Conservation (phyloP, 2,113 vertebrate species). For the Piprites chloris region DNA sequence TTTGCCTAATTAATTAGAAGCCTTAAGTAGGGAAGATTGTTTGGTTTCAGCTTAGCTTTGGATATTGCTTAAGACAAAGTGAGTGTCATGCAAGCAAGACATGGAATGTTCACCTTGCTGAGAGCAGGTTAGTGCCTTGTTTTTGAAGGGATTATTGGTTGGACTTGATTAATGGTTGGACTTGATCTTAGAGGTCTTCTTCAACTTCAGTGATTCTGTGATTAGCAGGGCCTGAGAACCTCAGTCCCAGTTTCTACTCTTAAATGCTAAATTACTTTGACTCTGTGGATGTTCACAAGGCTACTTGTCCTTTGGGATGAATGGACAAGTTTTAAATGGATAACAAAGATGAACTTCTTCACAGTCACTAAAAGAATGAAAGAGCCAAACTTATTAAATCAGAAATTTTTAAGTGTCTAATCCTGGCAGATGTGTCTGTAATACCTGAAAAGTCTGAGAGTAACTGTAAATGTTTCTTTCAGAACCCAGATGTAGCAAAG, state of each 20-base stretch:
- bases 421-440: not conserved
- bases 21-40: not conserved
- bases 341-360: not conserved
- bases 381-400: not conserved
- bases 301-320: not conserved
- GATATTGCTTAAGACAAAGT: not conserved
- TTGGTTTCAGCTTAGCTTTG: not conserved
- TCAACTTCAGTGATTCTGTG: not conserved
- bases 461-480: not conserved
- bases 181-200: not conserved
- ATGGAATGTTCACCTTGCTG: not conserved
- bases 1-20: not conserved
- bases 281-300: not conserved
- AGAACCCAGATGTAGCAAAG: conserved; percentile 92
- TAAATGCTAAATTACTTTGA: not conserved
- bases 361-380: not conserved
- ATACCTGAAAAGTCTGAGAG: not conserved
- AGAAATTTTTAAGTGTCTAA: not conserved
- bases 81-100: not conserved
- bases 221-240: not conserved
- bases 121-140: not conserved
- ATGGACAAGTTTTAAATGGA: not conserved
- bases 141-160: not conserved
- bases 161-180: not conserved
- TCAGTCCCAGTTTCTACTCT: not conserved